Base-by-base conservation (phyloP, 92 coral and sea anemone genomes). In the Epizoanthus rinbou region DNA sequence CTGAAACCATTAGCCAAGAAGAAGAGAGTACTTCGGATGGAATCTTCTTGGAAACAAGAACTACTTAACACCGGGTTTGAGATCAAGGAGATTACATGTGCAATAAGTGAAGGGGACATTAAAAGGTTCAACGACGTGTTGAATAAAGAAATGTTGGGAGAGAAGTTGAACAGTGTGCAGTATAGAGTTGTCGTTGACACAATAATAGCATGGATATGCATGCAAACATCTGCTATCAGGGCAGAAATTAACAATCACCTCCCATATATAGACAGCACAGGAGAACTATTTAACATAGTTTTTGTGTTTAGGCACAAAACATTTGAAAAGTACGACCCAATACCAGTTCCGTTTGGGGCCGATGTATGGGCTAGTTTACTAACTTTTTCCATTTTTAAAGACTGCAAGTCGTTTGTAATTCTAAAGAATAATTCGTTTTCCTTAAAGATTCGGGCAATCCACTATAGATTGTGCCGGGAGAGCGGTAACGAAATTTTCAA, bases 221-320 rank as follows among this genome's bases (percentile, higher is more conserved):
- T 8, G 47, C 47, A 41, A n/a, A 72, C 57, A 17, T 72, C 76
- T 0, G 60, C 60, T 17, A 60, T 72, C 0, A 16, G 33, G 1
- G 60, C 62, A 8, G 62, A 72, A 2, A 9, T 72, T 0, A 7
- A 6, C 1, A 45, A 45, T 8, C 76, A 37, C 15, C 9, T 72
- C 22, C 60, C 76, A 6, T 72, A 52, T 35, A 2, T 45, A 0
- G 59, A 21, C 18, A 25, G 1, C 4, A n/a, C 14, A 1, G 76
- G 76, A 6, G 76, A 50, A 72, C 19, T 72, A 0, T 72, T 47
- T 0, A 50, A 72, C 25, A 72, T 72, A 0, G 39, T 72, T 0
- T 72, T 72, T 50, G 60, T 72, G 3, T 72, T 72, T 21, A 8
- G 57, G 4, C 60, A 72, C 15, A 72, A 72, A 9, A 72, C 76